phyloP scores from a whole-genome alignment of 1,140 invertebrate genomes.

The Oedothorax gibbosus region DNA sequence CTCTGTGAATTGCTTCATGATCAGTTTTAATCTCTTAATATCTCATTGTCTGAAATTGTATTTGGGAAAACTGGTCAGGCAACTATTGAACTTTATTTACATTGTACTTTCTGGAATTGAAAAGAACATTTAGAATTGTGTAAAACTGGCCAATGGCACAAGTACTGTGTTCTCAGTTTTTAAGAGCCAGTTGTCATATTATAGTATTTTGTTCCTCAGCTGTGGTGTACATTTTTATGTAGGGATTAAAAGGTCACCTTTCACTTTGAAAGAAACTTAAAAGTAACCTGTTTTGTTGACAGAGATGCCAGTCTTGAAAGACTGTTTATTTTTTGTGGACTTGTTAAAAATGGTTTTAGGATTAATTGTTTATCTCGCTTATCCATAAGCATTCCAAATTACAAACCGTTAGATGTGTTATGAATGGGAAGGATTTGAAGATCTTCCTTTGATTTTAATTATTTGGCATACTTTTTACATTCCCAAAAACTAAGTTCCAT shows the following conservation, averaged over 20 bases:
- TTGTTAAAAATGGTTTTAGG: slow-evolving; percentile 46
- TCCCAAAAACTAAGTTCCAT: neutral
- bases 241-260: slow-evolving; percentile 47
- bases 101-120: slow-evolving; percentile 31
- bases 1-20: slow-evolving; percentile 88
- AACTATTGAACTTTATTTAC: neutral
- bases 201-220: slow-evolving; percentile 55
- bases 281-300: slow-evolving; percentile 35
- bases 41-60: slow-evolving; percentile 6
- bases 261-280: slow-evolving; percentile 41
- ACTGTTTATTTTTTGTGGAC: slow-evolving; percentile 13
- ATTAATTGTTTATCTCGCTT: neutral
- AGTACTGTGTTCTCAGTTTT: slow-evolving; percentile 34
- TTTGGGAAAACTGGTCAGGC: neutral
- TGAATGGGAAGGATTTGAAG: neutral
- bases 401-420: neutral
- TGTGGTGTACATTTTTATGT: slow-evolving; percentile 50
- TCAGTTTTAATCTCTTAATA: slow-evolving; percentile 75
- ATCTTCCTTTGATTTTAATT: slow-evolving; percentile 10
- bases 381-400: slow-evolving; percentile 49
- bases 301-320: slow-evolving; percentile 50
- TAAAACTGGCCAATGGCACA: slow-evolving; percentile 35
- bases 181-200: slow-evolving; percentile 28
- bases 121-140: slow-evolving; percentile 26
- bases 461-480: neutral